Base-by-base conservation (phyloP, 92 coral and sea anemone species). In the Parazoanthus darwini region DNA sequence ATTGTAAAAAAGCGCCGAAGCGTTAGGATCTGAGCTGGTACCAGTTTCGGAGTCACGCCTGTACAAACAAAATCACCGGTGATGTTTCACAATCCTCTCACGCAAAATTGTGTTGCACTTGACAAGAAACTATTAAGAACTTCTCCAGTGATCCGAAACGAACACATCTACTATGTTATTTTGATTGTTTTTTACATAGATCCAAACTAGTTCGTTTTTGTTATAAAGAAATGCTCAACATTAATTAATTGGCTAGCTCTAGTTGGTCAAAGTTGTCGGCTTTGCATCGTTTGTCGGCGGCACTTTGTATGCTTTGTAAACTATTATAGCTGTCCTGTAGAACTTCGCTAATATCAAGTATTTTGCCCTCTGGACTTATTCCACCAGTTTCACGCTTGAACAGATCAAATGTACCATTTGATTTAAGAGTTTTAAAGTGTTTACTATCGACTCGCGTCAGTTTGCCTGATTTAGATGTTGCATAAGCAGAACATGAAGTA, bases 1-100 rank as follows among this genome's bases (percentile, higher is more conserved):
- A 63, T 71, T 39, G 77, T 67, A 4, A 37, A 50, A 29, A 58
- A 70, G 87, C 87, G 79, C n/a, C 43, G 87, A 48, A 84, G 87
- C 87, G 87, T 70, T 70, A 26, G 4, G 66, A 25, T 20, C 26
- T 1, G 65, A 11, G 14, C 87, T 25, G 87, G 87, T 84, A 84
- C 87, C 87, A 50, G 87, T 46, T 8, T 36, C 38, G 15, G 67
- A 46, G 79, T 84, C 68, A 70, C 79, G 77, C 87, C 25, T 67
- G 58, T 50, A 58, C 43, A 73, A 84, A 71, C 65, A 70, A 82
- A 39, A 46, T 16, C 65, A 79, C 79, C 25, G 74, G 79, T 72
- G 23, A 51, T 46, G 35, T 50, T 26, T 33, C 35, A 50, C 3
- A 46, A 16, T 26, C 25, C n/a, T 4, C 42, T 79, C 39, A 29